Percentiles rank a stretch among this genome's conserved stretches.
phyloP scores from a whole-genome alignment of 2,797 vertebrate genomes.

The Gallirallus australis region DNA sequence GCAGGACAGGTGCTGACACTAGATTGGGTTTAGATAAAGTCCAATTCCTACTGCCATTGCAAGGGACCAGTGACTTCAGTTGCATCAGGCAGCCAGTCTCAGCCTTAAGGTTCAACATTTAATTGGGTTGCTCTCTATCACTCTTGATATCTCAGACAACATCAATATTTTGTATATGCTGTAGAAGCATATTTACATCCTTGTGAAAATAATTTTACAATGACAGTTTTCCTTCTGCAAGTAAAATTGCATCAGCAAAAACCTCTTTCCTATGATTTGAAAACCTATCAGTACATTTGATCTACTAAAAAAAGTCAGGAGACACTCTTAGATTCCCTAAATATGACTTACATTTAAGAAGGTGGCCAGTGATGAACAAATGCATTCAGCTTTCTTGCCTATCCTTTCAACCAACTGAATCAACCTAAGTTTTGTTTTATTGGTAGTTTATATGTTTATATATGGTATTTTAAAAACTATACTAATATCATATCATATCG shows the following conservation, averaged over 20 bases:
- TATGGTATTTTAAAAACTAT: background rate
- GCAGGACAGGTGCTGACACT: background rate
- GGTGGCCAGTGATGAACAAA: background rate
- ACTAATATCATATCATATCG: background rate
- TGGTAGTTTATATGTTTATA: background rate
- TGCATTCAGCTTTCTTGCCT: background rate
- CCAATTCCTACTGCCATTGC: background rate
- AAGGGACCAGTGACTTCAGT: background rate
- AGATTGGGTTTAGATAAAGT: background rate
- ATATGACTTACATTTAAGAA: background rate
- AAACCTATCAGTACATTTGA: background rate
- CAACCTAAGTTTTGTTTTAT: background rate
- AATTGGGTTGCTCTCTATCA: background rate
- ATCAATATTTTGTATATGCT: background rate
- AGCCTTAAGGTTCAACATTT: background rate
- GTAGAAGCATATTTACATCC: background rate
- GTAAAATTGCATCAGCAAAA: background rate
- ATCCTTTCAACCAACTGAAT: background rate
- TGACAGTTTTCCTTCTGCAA: background rate
- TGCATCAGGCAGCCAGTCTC: background rate
- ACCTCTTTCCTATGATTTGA: background rate
- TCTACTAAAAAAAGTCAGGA: background rate
- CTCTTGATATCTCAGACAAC: background rate
- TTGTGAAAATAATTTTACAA: background rate
- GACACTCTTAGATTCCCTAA: background rate